phyloP scores from a whole-genome alignment of 2,113 vertebrate genomes.

The Plestiodon gilberti region DNA sequence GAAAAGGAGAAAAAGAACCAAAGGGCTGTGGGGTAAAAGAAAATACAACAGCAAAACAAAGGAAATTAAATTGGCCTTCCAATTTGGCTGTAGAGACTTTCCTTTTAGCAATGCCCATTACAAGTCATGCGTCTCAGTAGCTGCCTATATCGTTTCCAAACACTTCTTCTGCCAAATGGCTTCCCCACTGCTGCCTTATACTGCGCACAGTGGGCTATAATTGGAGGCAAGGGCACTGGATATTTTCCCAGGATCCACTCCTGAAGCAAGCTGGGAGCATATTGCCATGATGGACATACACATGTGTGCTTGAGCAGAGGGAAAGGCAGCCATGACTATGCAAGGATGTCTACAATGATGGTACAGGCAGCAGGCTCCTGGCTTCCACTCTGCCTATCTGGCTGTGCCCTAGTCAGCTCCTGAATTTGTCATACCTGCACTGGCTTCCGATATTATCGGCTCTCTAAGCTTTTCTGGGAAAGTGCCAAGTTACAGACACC shows the following conservation, averaged over 20 bases:
- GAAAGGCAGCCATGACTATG: slow-evolving; percentile 52
- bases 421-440: slow-evolving; percentile 51
- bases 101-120: slow-evolving; percentile 53
- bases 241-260: slow-evolving; percentile 66
- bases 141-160: slow-evolving; percentile 63
- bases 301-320: slow-evolving; percentile 65
- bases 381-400: neutral
- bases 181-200: slow-evolving; percentile 56
- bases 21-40: neutral
- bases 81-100: slow-evolving; percentile 56
- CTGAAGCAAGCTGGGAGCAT: slow-evolving; percentile 56
- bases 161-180: slow-evolving; percentile 31
- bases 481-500: neutral
- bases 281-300: slow-evolving; percentile 75
- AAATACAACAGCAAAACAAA: neutral
- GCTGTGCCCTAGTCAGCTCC: neutral
- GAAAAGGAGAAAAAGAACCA: slow-evolving; percentile 65
- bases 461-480: slow-evolving; percentile 20
- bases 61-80: slow-evolving; percentile 52
- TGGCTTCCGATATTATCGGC: slow-evolving; percentile 46
- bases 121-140: slow-evolving; percentile 40
- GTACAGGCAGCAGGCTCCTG: neutral
- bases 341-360: slow-evolving; percentile 60
- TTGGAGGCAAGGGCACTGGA: slow-evolving; percentile 58
- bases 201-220: slow-evolving; percentile 67